Evolutionary conservation across 2,113 vertebrate genomes (phyloP), one percentile per base, ranked within the genome.

Genomic region (Cranoglanis bouderius): DNA sequence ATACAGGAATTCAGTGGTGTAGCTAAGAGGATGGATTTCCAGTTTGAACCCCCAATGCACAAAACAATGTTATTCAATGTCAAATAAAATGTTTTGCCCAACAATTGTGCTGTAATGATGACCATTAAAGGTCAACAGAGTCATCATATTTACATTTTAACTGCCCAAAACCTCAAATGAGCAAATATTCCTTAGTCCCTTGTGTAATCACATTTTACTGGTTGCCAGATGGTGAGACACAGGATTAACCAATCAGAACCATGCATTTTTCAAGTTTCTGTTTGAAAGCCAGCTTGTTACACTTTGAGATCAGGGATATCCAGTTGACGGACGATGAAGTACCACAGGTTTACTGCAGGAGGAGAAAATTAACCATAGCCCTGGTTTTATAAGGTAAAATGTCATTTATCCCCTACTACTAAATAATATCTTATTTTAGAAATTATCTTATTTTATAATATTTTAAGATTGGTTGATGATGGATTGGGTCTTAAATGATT

Each of bases 311-410:
- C 21, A 43, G 72, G 24, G 40, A 75, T 75, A 26, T 46, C 10
- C 21, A 24, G 19, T 3, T 24, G 10, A 43, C 46, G 21, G 72
- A 72, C 1, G n/a, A 32, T 67, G 13, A 72, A 72, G 32, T 38
- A 35, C 18, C 72, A 75, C 72, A 78, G 46, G 46, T 78, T 78
- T 51, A 51, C 26, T n/a, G 75, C 40, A 46, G 74, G 19, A 77
- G 10, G 6, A 53, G 29, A 32, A 32, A 53, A 32, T 55, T 0
- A 80, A 78, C 24, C 1, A 2, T n/a, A 53, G 26, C 53, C 14
- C 78, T 81, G 49, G 24, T 80, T 80, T 78, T 80, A 80, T 80
- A 9, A 55, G n/a, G 49, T 49, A 29, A 29, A 78, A 78, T 78
- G 12, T 49, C 2, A 78, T 53, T 8, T 51, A 2, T 80, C 74